phyloP scores from a whole-genome alignment of 2,888 invertebrate species.

The Rhynchonema sp. region DNA sequence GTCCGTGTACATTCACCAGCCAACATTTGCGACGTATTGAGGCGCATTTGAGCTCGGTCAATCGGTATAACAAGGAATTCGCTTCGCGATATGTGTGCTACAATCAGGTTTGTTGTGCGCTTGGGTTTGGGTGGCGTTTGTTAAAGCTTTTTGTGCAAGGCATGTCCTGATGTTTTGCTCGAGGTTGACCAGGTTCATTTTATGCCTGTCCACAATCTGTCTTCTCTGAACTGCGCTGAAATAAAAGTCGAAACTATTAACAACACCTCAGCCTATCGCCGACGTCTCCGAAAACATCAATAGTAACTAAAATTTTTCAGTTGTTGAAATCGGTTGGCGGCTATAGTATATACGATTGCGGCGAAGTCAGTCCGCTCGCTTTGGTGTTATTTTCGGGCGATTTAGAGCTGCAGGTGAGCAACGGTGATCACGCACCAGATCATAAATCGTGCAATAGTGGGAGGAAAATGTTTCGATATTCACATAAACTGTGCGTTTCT shows the following conservation, averaged over 20 bases:
- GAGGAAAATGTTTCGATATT: no score
- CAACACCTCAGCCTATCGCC: no score
- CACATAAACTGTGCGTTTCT: no score
- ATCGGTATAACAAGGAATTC: background rate
- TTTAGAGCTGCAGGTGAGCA: background rate
- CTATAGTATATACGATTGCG: background rate
- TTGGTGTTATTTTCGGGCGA: background rate
- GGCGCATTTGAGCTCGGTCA: background rate
- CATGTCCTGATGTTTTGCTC: no score
- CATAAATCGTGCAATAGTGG: no score
- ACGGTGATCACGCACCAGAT: background rate
- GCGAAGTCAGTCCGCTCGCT: background rate
- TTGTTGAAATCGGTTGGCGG: background rate
- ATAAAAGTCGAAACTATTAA: no score
- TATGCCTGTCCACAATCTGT: no score
- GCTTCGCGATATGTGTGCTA: background rate
- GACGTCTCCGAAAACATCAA: no score
- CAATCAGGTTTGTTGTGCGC: background rate
- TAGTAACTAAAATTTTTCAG: background rate
- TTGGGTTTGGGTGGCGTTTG: no score
- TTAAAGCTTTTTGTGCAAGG: no score
- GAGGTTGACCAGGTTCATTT: no score
- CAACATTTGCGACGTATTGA: background rate
- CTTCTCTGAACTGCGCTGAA: no score
- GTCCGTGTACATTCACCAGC: slow-evolving; percentile 1